Percentiles rank a stretch among this genome's conserved stretches.
Conservation (phyloP, 2,113 vertebrate genomes). For the Indicator indicator region DNA sequence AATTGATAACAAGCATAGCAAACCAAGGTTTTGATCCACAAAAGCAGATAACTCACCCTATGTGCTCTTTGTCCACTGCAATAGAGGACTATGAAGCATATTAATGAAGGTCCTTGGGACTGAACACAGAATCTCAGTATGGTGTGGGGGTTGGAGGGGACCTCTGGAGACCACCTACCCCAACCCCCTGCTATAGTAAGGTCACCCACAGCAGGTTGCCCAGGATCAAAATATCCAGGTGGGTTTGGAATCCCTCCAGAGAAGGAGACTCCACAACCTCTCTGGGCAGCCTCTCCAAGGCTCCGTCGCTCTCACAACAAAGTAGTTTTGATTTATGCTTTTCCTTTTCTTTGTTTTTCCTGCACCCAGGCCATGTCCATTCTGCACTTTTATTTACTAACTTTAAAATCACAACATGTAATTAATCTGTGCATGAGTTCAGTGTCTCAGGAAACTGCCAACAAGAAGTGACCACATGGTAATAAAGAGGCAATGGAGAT, state of each 20-base stretch:
- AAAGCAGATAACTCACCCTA: background rate
- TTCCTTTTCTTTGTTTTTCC: too few species aligned
- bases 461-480: background rate
- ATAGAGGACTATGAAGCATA: background rate
- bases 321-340: too few species aligned
- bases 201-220: too few species aligned
- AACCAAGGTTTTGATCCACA: background rate
- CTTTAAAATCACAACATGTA: background rate
- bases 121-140: background rate
- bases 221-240: too few species aligned
- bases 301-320: too few species aligned
- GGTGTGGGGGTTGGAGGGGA: too few species aligned
- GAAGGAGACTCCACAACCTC: too few species aligned
- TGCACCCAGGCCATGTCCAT: fast-evolving
- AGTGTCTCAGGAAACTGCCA: background rate
- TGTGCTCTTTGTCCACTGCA: fast-evolving
- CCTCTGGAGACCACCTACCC: too few species aligned
- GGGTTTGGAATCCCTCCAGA: too few species aligned
- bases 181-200: too few species aligned
- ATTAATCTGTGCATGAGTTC: background rate
- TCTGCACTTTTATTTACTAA: background rate
- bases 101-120: background rate
- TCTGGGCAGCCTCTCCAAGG: too few species aligned
- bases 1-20: background rate
- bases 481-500: background rate